These are phyloP conservation scores for Matsumurasca onukii DNA, from an alignment of 1,140 invertebrate species.

Conservation along the genomic window DNA sequence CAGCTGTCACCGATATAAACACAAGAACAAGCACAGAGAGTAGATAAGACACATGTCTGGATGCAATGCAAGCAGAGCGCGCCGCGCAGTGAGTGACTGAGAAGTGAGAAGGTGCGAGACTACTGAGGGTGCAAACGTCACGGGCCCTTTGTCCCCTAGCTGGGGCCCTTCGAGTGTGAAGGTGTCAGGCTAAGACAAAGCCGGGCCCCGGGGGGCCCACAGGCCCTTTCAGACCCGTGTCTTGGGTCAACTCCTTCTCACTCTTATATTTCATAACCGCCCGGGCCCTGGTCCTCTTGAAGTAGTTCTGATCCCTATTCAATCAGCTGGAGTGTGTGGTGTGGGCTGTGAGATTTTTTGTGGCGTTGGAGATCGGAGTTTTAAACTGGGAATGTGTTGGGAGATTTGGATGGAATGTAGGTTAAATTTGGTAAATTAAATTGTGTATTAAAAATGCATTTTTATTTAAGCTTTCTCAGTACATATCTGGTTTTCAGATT, in stretches of 20 bases:
- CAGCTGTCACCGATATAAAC: too few species aligned
- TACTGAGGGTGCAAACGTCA: not conserved
- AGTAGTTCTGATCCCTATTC: too few species aligned
- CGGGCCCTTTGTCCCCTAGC: not conserved
- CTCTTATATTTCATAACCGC: constrained; percentile 21
- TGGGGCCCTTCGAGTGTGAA: constrained; percentile 2
- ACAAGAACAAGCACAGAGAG: not conserved
- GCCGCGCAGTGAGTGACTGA: not conserved
- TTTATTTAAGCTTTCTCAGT: too few species aligned
- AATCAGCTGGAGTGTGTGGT: too few species aligned
- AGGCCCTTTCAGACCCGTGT: not conserved
- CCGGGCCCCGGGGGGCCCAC: not conserved
- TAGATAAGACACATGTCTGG: not conserved
- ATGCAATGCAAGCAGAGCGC: not conserved
- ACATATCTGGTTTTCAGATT: too few species aligned
- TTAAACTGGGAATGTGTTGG: too few species aligned
- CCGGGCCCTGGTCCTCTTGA: not conserved
- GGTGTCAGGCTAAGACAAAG: constrained; percentile 22
- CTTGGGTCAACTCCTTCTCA: constrained; percentile 1
- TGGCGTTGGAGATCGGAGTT: too few species aligned
- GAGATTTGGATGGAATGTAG: too few species aligned
- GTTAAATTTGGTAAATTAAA: too few species aligned
- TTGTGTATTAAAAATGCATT: too few species aligned
- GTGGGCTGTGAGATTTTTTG: too few species aligned
- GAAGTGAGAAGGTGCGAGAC: not conserved